Evolutionary conservation across 1,140 invertebrate species (phyloP).

Genomic region (Drosophila neocordata): DNA sequence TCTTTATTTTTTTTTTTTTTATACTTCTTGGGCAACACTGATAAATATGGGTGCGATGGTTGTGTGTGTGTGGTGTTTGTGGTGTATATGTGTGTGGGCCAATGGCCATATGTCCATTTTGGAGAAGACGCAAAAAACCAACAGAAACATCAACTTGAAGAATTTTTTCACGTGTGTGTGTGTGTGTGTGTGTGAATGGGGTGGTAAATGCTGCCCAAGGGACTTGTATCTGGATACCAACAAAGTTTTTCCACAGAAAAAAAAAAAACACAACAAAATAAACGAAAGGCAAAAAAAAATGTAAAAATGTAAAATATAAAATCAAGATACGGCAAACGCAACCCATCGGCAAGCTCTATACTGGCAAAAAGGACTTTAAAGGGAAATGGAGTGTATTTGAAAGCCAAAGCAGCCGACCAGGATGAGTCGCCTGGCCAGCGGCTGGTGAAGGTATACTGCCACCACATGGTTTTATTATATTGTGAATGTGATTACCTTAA

Average conservation of each 20-base stretch:
- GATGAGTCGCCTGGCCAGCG: constrained; percentile 39
- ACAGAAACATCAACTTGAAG: constrained; percentile 65
- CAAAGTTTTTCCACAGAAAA: constrained; percentile 66
- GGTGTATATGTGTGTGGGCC: constrained; percentile 42
- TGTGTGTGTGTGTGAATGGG: constrained; percentile 69
- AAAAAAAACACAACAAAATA: constrained; percentile 38
- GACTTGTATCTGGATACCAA: constrained; percentile 81
- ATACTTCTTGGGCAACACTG: constrained; percentile 42
- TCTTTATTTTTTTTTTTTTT: constrained; percentile 29
- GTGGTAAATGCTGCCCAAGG: constrained; percentile 82
- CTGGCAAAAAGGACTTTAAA: background rate
- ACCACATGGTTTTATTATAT: constrained; percentile 81
- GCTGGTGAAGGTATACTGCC: constrained; percentile 59
- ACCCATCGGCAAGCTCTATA: background rate
- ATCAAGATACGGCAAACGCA: constrained; percentile 33
- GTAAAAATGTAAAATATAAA: constrained; percentile 9
- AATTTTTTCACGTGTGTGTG: constrained; percentile 51
- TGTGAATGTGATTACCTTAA: constrained; percentile 81
- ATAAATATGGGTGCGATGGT: constrained; percentile 48
- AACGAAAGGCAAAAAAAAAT: constrained; percentile 61
- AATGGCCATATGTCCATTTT: constrained; percentile 81
- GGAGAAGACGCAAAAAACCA: constrained; percentile 48
- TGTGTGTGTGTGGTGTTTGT: constrained; percentile 27
- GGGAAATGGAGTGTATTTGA: constrained; percentile 3
- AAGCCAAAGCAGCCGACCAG: constrained; percentile 3